phyloP scores from a whole-genome alignment of 2,888 invertebrate species.

The Balanococcus diminutus region DNA sequence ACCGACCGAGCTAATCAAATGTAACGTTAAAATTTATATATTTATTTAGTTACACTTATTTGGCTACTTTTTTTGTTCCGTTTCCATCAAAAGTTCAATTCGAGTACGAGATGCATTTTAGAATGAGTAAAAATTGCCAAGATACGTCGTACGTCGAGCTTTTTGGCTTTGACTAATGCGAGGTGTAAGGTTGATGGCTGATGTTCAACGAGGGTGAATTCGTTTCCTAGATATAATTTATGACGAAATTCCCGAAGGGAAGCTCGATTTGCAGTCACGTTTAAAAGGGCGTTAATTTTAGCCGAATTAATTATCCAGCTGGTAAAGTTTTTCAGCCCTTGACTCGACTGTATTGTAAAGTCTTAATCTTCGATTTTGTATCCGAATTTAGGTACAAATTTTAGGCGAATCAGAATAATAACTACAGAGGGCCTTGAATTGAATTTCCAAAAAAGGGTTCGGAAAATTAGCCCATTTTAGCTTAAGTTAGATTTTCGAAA shows the following conservation, averaged over 20 bases:
- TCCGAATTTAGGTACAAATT: too few relatives aligned
- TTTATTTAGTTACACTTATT: neutral
- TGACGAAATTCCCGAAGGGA: neutral
- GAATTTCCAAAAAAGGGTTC: neutral
- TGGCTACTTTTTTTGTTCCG: neutral
- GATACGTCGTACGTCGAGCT: too few relatives aligned
- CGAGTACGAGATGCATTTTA: neutral
- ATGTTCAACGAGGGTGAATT: neutral
- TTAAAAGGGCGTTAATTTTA: neutral
- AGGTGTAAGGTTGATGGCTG: neutral
- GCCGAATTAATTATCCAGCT: neutral
- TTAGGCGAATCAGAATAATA: too few relatives aligned
- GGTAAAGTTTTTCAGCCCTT: neutral
- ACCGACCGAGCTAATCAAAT: neutral
- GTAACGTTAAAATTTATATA: neutral
- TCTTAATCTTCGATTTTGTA: neutral
- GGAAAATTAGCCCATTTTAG: too few relatives aligned
- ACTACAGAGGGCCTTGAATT: too few relatives aligned
- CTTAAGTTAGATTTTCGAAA: too few relatives aligned
- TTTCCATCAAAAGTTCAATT: neutral
- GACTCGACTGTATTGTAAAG: neutral
- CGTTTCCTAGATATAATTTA: neutral
- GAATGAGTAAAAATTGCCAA: neutral
- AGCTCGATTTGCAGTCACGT: neutral
- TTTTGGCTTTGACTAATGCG: neutral